These are phyloP conservation scores for Orientallactaga sibirica DNA, from an alignment of 2,797 vertebrate genomes.

Conservation along the genomic window DNA sequence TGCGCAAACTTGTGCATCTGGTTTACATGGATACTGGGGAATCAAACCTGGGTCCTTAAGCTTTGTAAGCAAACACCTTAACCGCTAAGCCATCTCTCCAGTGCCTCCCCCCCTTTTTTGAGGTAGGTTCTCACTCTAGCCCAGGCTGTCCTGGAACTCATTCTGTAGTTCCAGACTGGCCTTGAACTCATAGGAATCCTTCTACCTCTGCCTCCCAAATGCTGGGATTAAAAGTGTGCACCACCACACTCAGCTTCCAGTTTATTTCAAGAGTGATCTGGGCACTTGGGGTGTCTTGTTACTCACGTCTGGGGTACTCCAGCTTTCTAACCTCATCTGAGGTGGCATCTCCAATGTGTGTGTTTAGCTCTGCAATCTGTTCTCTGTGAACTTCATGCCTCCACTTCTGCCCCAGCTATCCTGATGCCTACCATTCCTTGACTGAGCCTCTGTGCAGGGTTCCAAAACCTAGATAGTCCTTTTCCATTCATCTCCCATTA, in stretches of 20 bases:
- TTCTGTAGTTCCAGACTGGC: no score
- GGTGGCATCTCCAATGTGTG: not conserved
- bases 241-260: not conserved
- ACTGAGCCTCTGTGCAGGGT: not conserved
- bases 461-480: not conserved
- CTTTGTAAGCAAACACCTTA: no score
- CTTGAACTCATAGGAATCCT: no score
- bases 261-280: not conserved
- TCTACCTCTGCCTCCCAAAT: no score
- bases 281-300: not conserved
- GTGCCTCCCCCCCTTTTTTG: no score
- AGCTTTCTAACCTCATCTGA: not conserved
- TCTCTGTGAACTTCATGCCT: not conserved
- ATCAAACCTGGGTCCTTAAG: no score
- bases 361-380: not conserved
- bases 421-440: not conserved
- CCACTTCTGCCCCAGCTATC: accelerated
- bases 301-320: not conserved
- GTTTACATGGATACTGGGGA: no score
- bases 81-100: no score
- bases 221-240: no score
- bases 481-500: not conserved
- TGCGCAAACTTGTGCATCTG: no score
- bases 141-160: no score
- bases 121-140: no score